phyloP scores from a whole-genome alignment of 2,888 invertebrate genomes.

The Merodon equestris region DNA sequence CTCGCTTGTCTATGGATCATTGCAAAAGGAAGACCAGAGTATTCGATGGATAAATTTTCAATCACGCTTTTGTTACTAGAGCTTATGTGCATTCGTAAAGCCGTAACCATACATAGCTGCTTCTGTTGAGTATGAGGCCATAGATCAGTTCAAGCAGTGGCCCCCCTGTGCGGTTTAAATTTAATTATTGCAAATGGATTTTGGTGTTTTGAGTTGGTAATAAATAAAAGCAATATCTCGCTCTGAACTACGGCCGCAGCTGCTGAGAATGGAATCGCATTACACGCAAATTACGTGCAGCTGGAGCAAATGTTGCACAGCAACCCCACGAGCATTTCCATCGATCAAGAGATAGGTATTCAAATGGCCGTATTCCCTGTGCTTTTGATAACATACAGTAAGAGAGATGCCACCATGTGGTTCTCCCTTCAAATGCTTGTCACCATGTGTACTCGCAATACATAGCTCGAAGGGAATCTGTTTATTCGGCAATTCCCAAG shows the following conservation, averaged over 20 bases:
- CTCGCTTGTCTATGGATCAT: too few relatives aligned
- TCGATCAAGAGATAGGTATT: background rate
- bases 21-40: background rate
- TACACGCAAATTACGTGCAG: slow-evolving; percentile 59
- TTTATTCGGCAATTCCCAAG: slow-evolving; percentile 31
- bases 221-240: slow-evolving; percentile 32
- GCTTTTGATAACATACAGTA: too few relatives aligned
- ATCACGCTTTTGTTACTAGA: slow-evolving; percentile 57
- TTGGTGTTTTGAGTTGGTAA: slow-evolving; percentile 17
- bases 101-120: slow-evolving; percentile 6
- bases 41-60: slow-evolving; percentile 56
- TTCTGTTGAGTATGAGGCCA: slow-evolving; percentile 24
- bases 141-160: slow-evolving; percentile 41
- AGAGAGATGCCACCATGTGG: too few relatives aligned
- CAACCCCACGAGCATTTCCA: slow-evolving; percentile 1
- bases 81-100: slow-evolving; percentile 23
- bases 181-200: slow-evolving; percentile 67
- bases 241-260: slow-evolving; percentile 6
- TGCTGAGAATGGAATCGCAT: slow-evolving; percentile 3
- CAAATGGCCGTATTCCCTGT: background rate
- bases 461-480: slow-evolving; percentile 18
- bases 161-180: slow-evolving; percentile 46
- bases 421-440: too few relatives aligned
- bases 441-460: too few relatives aligned
- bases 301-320: slow-evolving; percentile 19